Evolutionary conservation across 2,888 invertebrate genomes (phyloP), one percentile per base, ranked within the genome.

Genomic region (Aphodius sticticus): DNA sequence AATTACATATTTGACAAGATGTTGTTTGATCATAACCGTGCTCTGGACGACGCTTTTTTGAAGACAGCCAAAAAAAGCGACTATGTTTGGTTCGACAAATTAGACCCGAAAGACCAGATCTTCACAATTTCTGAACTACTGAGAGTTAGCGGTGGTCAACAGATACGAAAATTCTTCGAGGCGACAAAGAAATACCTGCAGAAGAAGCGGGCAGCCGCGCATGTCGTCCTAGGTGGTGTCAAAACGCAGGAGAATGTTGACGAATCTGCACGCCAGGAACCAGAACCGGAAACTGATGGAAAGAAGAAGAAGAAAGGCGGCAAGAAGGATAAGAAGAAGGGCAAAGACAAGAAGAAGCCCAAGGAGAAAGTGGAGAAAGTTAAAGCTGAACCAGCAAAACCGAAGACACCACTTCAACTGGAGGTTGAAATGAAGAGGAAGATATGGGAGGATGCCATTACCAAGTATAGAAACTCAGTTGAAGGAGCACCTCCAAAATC

Each of bases 21-120:
- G 7, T 74, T 84, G 16, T 77, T 76, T 53, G 85, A 84, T 80
- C 82, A 84, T 72, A 82, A 84, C 78, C 78, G 85, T 76, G 72
- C 81, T 6, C 76, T 84, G 37, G 81, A 84, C 69, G 36, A 78
- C 38, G 6, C 69, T 37, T 77, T 72, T 14, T 76, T 84, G 6
- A 74, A 78, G n/a, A 76, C 78, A 72, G 77, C 80, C 6, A 76
- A 81, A 15, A 69, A 80, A 14, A 74, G 69, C 6, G 81, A 82
- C 75, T 38, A 84, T 12, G 69, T 79, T 15, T 85, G 85, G 85
- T 85, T 82, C 71, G 53, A 70, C 70, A 76, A 76, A 15, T 81
- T 84, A 16, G 70, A 81, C 14, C 78, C 78, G 37, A 76, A 69
- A 5, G 79, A 83, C 6, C 84, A 85, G 81, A 77, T 81, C 38